Evolutionary conservation across 1,140 invertebrate genomes (phyloP), one percentile per base, ranked within the genome.

Genomic region (Dolichoris vasculosae): DNA sequence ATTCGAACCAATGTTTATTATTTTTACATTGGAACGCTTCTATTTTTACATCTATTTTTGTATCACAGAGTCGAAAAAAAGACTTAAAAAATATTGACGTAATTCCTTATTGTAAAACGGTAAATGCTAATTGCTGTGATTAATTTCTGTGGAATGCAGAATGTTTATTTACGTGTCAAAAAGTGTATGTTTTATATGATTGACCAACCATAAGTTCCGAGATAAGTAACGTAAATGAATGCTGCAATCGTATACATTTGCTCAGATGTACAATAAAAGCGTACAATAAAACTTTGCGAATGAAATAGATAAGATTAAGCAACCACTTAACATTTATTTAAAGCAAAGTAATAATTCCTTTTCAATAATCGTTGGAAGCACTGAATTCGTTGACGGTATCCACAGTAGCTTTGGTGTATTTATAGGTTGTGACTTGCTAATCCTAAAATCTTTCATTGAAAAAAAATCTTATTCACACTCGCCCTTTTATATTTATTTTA

Each of bases 111-210:
- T 73, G 23, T 73, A 38, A 73, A 73, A 71, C 35, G 15, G 69
- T 73, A 73, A 73, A 73, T 73, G 38, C 40, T 43, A 73, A 73
- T 73, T 73, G 69, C 38, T 43, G 46, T 35, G 75, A 77, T 77
- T 77, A 77, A 77, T 51, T 77, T 55, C 30, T 32, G n/a, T 48
- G 30, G 75, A 55, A 77, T 77, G 75, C 48, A 55, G 11, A 77
- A 77, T 77, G 75, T 77, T 77, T 77, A 55, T 73, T 73, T 73
- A 73, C 75, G 48, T 55, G 75, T 77, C 46, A 77, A 73, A 73
- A 73, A 73, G 7, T 69, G 67, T 73, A 73, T 73, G 46, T 51
- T 46, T 77, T 55, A 35, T 32, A 77, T 55, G 75, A 77, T 55
- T 77, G 43, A 40, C 71, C 43, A 48, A 48, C 43, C 71, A n/a